phyloP scores from a whole-genome alignment of 2,888 invertebrate species.

The Rhodophaea formosa region DNA sequence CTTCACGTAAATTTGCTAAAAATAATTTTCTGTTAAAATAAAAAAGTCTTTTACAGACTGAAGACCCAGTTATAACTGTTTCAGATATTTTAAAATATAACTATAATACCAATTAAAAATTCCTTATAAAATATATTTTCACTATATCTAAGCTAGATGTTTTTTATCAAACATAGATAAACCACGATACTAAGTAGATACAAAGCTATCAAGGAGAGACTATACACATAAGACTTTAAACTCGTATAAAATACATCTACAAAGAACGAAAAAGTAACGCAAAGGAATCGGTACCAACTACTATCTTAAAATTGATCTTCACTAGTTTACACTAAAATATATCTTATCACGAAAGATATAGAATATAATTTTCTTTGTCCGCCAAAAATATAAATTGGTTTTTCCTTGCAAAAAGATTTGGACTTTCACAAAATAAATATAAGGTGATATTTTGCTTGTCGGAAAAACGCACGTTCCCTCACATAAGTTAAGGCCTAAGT shows the following conservation, averaged over 20 bases:
- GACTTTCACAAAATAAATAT: conserved; percentile 12
- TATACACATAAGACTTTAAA: conserved; percentile 76
- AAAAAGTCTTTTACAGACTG: too few relatives aligned
- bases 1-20: too few relatives aligned
- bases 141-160: too few relatives aligned
- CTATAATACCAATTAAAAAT: too few relatives aligned
- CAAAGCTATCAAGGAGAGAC: conserved; percentile 39
- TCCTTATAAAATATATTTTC: too few relatives aligned
- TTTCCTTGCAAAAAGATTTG: conserved; percentile 37
- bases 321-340: conserved; percentile 37
- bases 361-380: conserved; percentile 41
- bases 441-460: conserved; percentile 38
- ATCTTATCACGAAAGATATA: conserved; percentile 30
- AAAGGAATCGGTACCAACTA: conserved; percentile 77
- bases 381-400: conserved; percentile 58
- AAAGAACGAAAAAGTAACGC: conserved; percentile 79
- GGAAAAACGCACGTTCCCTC: conserved; percentile 52
- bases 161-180: too few relatives aligned
- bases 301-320: conserved; percentile 78
- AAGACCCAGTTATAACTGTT: too few relatives aligned
- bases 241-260: conserved; percentile 77
- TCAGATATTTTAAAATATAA: too few relatives aligned
- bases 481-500: conserved; percentile 79
- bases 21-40: too few relatives aligned
- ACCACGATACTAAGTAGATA: conserved; percentile 25